A percentile compares a stretch with the other conserved stretches of the same genome.
Conservation (phyloP, 1,140 invertebrate genomes). For the Coelopa frigida region DNA sequence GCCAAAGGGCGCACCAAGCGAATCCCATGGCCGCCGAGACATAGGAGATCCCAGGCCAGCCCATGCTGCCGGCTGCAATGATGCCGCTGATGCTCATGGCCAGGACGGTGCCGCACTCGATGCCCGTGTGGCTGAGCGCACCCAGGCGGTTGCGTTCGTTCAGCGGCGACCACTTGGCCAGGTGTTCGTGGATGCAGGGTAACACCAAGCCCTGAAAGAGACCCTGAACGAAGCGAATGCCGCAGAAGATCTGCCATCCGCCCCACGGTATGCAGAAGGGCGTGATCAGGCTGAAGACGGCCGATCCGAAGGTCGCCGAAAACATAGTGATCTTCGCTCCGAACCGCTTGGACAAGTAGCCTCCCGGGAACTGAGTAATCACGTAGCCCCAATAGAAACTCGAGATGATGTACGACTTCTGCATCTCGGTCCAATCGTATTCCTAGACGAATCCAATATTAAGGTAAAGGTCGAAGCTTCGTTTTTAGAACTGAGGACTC, state of each 20-base stretch:
- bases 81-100: constrained; percentile 60
- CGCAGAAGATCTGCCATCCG: constrained; percentile 54
- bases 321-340: constrained; percentile 59
- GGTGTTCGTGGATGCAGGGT: constrained; percentile 62
- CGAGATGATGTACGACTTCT: constrained; percentile 52
- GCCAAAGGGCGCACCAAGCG: constrained; percentile 56
- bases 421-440: constrained; percentile 48
- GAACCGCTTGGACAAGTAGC: constrained; percentile 56
- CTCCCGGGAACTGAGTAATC: constrained; percentile 56
- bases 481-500: constrained; percentile 10
- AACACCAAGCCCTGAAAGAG: constrained; percentile 71
- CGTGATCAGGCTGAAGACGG: constrained; percentile 43
- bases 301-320: constrained; percentile 49
- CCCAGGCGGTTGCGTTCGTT: constrained; percentile 53
- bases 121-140: constrained; percentile 57
- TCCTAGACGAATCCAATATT: too few relatives aligned
- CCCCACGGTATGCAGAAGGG: constrained; percentile 37
- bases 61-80: constrained; percentile 54
- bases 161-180: constrained; percentile 46
- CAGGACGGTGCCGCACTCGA: constrained; percentile 67
- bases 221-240: constrained; percentile 65
- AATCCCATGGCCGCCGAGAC: constrained; percentile 58
- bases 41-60: constrained; percentile 77
- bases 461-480: not conserved
- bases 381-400: constrained; percentile 62